Evolutionary conservation across 2,888 invertebrate species (phyloP), one percentile per base, ranked within the genome.

Genomic region (Xestia c-nigrum): DNA sequence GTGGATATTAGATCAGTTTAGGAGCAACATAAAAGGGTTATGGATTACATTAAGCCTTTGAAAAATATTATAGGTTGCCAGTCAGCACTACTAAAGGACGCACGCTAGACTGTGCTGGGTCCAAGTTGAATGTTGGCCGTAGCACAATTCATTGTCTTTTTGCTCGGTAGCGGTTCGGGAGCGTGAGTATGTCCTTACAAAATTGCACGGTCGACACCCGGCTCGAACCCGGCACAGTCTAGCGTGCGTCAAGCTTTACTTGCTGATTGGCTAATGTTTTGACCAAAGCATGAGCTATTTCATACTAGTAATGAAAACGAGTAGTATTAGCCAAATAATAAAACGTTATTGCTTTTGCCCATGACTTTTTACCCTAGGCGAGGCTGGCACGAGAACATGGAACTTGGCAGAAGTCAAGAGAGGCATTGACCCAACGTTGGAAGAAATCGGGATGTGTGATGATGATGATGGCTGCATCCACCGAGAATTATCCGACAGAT

Each of bases 1-100:
- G 38, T 61, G 57, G 64, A 50, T 85, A 85, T 82, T 71, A 68
- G 76, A 40, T 64, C 43, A 67, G 83, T 76, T 64, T 68, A 24
- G 43, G 55, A 64, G 4, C 12, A 19, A 80, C 46, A 71, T 65
- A 61, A 71, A 66, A 65, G 16, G 71, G 21, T 65, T 19, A 47
- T 47, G n/a, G 38, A 84, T 59, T 46, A 76, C 19, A 57, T 16
- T 7, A 16, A 76, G 64, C 40, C 52, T 55, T 63, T n/a, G 0
- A 19, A 12, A 81, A 63, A 81, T 61, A n/a, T 19, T 0, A 43
- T n/a, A n/a, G 6, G 6, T 6, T 12, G 46, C 0, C 52, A n/a
- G 9, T 43, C 46, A 59, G 6, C 24, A 16, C 31, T 59, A 1
- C 59, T 31, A 3, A 31, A 31, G 31, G 31, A 31, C 31, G 31